Conservation (phyloP, 2,113 vertebrate species). For the Burhinus oedicnemus region DNA sequence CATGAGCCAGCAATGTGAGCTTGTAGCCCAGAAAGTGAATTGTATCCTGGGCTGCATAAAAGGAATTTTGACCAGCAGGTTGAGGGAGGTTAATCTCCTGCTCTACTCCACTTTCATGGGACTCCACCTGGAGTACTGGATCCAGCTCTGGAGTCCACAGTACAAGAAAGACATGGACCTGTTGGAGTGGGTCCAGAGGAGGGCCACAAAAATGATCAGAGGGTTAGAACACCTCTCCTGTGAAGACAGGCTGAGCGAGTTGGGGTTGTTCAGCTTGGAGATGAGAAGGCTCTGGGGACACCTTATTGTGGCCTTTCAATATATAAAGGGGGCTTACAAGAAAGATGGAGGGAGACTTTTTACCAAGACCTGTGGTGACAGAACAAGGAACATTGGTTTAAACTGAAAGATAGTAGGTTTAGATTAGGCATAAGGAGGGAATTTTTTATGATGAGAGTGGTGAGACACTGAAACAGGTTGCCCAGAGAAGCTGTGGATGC, state of each 20-base stretch:
- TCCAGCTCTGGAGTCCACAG: background rate
- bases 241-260: background rate
- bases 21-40: background rate
- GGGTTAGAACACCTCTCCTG: background rate
- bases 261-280: background rate
- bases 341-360: background rate
- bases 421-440: background rate
- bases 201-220: background rate
- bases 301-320: background rate
- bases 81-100: background rate
- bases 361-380: background rate
- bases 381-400: background rate
- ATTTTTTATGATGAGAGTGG: background rate
- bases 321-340: background rate
- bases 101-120: background rate
- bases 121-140: background rate
- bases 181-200: background rate
- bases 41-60: background rate
- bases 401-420: background rate
- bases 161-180: background rate
- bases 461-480: background rate
- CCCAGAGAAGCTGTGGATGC: background rate
- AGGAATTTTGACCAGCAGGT: background rate
- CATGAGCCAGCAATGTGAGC: rapidly evolving
- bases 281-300: background rate